Base-by-base conservation (phyloP, 2,797 vertebrate species). In the Halcyon smyrnensis region DNA sequence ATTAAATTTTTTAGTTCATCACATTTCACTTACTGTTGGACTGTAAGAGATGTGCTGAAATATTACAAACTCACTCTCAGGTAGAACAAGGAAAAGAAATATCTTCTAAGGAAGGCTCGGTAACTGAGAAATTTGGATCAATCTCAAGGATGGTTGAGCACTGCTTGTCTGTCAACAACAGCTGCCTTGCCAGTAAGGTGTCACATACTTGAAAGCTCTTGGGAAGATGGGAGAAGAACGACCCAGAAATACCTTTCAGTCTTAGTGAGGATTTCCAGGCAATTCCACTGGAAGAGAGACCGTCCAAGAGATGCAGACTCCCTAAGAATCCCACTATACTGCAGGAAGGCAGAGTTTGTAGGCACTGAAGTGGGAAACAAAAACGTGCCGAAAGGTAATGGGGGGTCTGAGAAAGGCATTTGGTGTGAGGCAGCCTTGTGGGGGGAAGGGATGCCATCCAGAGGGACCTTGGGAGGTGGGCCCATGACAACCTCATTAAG, bases 351-450 rank as follows among this genome's bases (percentile, higher is more conserved):
- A 83, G 98, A 98, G 96, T 98, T 97, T 96, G 87, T 85, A 81
- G 98, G 96, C 94, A 95, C 97, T 94, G 94, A 97, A 98, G 97
- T 96, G 97, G 96, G 89, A 75, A 98, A 97, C 96, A 98, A 98
- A 98, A 98, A 67, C 95, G 87, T 97, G 95, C 85, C 97, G 97
- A 45, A 46, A 88, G 34, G 51, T 63, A 51, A 69, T 6, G 8
- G 79, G 13, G 13, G 21, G 17, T 41, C 95, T 96, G 97, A 70
- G 68, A 50, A 76, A 41, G 8, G 15, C 34, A 46, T 43, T 48
- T 63, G 28, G 6, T 67, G 34, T 37, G 56, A 81, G 8, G 41
- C 25, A 63, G 27, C 34, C 15, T 65, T 54, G 19, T 53, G 39
- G 10, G 30, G 53, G 53, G 53, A 54, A 54, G 10, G 10, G 10